These are phyloP conservation scores for Deladenus siricidicola DNA, from an alignment of 2,888 invertebrate species.

Conservation along the genomic window DNA sequence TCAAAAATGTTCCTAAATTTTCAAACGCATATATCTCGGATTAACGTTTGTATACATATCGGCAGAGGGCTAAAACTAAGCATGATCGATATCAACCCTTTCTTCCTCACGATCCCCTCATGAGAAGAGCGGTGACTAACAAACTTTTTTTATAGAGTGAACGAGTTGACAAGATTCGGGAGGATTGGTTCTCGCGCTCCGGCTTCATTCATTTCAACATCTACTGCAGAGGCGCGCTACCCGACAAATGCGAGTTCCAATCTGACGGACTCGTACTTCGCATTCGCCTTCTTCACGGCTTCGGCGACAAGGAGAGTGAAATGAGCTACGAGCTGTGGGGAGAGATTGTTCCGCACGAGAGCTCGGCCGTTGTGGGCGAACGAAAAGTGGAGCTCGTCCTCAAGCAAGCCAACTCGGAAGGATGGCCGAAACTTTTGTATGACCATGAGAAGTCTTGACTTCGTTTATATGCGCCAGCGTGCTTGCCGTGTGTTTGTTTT, in stretches of 20 bases:
- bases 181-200: constrained; percentile 49
- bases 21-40: too few species aligned
- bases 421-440: constrained; percentile 46
- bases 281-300: constrained; percentile 38
- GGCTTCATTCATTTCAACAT: constrained; percentile 45
- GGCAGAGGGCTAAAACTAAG: too few species aligned
- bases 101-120: too few species aligned
- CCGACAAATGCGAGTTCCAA: constrained; percentile 67
- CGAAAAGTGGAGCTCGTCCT: constrained; percentile 47
- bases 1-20: too few species aligned
- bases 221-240: constrained; percentile 65
- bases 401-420: constrained; percentile 38
- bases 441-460: constrained; percentile 19
- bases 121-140: too few species aligned
- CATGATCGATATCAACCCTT: too few species aligned
- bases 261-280: constrained; percentile 67
- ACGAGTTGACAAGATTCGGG: constrained; percentile 43
- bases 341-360: constrained; percentile 38
- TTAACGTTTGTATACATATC: too few species aligned
- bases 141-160: constrained; percentile 36
- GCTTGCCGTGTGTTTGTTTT: too few species aligned
- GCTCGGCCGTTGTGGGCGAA: constrained; percentile 38
- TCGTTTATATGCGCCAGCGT: too few species aligned
- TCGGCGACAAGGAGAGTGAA: constrained; percentile 38
- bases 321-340: constrained; percentile 48